Evolutionary conservation across 2,113 vertebrate species (phyloP).

Genomic region (Passerina amoena): DNA sequence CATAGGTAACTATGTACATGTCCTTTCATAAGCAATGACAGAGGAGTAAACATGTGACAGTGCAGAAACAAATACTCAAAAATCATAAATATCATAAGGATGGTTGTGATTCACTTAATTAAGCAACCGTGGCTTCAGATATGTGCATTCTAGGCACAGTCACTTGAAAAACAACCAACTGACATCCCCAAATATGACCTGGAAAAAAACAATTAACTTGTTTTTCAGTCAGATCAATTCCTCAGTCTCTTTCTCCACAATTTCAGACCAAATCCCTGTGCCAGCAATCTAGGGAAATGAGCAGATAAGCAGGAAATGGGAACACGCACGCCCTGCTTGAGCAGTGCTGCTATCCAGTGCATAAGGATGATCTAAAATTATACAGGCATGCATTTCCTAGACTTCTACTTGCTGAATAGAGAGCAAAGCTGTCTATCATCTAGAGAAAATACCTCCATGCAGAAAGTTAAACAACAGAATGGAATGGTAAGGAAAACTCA

Average conservation of each 20-base stretch:
- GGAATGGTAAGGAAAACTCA: neutral
- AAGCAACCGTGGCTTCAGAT: neutral
- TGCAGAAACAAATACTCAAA: neutral
- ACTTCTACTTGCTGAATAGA: neutral
- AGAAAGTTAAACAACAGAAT: neutral
- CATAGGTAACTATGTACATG: neutral
- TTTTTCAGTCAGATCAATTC: neutral
- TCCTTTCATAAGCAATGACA: neutral
- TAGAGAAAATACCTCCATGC: neutral
- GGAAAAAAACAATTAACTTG: neutral
- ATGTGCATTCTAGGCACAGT: neutral
- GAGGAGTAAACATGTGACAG: neutral
- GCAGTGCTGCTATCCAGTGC: neutral
- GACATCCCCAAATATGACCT: neutral
- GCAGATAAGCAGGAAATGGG: neutral
- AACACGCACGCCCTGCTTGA: neutral
- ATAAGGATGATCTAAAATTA: neutral
- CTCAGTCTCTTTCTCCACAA: neutral
- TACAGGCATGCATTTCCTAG: neutral
- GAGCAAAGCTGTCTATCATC: neutral
- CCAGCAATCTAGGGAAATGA: neutral
- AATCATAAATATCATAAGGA: neutral
- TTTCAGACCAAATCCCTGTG: neutral
- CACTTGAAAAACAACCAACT: neutral
- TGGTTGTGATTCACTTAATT: neutral